Conservation (phyloP, 2,797 vertebrate genomes). For the Varecia variegata region DNA sequence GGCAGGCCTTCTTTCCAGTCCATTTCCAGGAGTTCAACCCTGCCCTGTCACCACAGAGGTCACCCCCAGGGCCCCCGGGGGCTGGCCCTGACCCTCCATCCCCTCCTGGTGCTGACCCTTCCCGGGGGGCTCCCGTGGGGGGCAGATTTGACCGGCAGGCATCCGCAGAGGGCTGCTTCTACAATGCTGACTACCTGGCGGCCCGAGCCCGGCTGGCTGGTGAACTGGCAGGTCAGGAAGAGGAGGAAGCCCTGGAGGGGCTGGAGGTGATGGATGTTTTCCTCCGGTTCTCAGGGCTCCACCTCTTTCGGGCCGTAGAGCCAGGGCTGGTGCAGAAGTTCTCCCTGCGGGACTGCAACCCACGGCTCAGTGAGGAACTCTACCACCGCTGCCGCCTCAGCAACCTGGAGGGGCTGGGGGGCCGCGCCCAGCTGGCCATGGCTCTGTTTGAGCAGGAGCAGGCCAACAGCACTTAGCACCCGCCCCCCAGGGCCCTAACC, state of each 20-base stretch:
- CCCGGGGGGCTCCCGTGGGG: slow-evolving; percentile 75
- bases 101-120: slow-evolving; percentile 85
- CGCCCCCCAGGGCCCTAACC: background rate
- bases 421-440: slow-evolving; percentile 94
- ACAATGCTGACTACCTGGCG: slow-evolving; percentile 97
- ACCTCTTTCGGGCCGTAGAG: slow-evolving; percentile 97
- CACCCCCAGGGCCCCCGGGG: slow-evolving; percentile 45
- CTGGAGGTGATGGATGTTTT: slow-evolving; percentile 97
- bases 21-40: slow-evolving; percentile 99
- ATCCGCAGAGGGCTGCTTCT: slow-evolving; percentile 98
- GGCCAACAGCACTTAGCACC: slow-evolving; percentile 93
- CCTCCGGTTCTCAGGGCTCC: slow-evolving; percentile 94
- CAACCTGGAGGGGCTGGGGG: slow-evolving; percentile 94
- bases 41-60: slow-evolving; percentile 80
- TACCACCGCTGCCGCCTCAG: slow-evolving; percentile 97
- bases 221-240: slow-evolving; percentile 93
- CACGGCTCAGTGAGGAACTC: slow-evolving; percentile 94
- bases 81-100: slow-evolving; percentile 86
- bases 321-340: slow-evolving; percentile 96
- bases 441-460: slow-evolving; percentile 97
- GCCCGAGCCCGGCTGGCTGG: slow-evolving; percentile 93
- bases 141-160: slow-evolving; percentile 95
- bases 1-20: slow-evolving; percentile 98
- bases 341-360: slow-evolving; percentile 90
- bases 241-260: slow-evolving; percentile 93